Base-by-base conservation (phyloP, 2,113 vertebrate genomes). In the Diglossa brunneiventris region DNA sequence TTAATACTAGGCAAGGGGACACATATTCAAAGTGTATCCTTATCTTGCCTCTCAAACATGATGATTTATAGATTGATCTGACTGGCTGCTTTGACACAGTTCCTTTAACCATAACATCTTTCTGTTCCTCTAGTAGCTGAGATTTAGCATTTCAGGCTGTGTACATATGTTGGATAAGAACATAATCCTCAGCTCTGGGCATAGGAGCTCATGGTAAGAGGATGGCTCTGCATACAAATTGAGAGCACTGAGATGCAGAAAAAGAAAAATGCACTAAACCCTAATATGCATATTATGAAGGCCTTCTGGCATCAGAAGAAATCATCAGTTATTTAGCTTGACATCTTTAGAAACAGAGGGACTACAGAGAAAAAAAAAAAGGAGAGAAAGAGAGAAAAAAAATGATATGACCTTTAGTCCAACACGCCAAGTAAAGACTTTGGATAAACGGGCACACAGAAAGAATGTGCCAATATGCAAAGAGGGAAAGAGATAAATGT, bases 101-200 rank as follows among this genome's bases (percentile, higher is more conserved):
- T 92, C 66, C 64, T 96, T 94, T 75, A 94, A 83, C 83, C 73
- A 42, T 56, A 90, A 92, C 53, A 44, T 93, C 88, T 96, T 93
- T 87, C 90, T 41, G 11, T 78, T 95, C 79, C 88, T 92, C 44
- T 78, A 69, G 85, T 35, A 93, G 92, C 82, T 90, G 76, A 93
- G 94, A 95, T 92, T 96, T 95, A 95, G 90, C 75, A 92, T 96
- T 96, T 95, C 79, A 83, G 93, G 85, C 82, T 92, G 83, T 93
- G 92, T 90, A 95, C 90, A 86, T 96, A 90, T 92, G 93, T 91
- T 95, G 93, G 93, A 83, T 94, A 94, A 97, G 93, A 94, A 96
- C 92, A 93, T 97, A 96, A 96, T 96, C 93, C 94, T 81, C 76
- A 90, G 94, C 79, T 94, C 64, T 89, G 92, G 92, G 93, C 95